phyloP scores from a whole-genome alignment of 2,888 invertebrate genomes.

The Nasonovia ribisnigri region DNA sequence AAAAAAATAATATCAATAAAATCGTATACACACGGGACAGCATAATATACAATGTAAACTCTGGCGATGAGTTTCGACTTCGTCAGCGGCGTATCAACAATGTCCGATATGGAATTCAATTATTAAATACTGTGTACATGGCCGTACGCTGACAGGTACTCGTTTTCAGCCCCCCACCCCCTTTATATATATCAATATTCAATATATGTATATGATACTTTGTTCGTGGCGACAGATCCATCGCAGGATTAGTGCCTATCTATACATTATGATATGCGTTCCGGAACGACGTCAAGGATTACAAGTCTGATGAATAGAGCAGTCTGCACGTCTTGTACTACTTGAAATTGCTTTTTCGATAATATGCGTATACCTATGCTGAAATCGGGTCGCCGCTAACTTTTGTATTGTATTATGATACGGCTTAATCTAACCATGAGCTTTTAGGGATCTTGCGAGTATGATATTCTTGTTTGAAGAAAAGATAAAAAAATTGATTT shows the following conservation, averaged over 20 bases:
- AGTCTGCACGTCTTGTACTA: background rate
- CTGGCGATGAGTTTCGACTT: conserved; percentile 27
- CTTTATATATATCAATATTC: background rate
- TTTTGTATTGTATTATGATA: background rate
- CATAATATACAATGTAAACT: background rate
- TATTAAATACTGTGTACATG: background rate
- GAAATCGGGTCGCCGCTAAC: background rate
- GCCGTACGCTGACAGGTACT: background rate
- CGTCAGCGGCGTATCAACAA: conserved; percentile 5
- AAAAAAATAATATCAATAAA: conserved; percentile 3
- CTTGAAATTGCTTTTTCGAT: conserved; percentile 30
- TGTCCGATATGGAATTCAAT: conserved; percentile 42
- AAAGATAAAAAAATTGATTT: background rate
- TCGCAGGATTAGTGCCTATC: conserved; percentile 4
- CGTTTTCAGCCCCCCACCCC: background rate
- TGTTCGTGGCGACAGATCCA: conserved; percentile 15
- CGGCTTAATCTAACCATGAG: background rate
- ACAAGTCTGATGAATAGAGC: conserved; percentile 6
- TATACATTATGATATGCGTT: background rate
- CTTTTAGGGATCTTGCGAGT: background rate
- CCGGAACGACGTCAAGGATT: conserved; percentile 31
- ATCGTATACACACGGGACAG: background rate
- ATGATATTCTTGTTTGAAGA: background rate
- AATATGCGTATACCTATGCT: background rate
- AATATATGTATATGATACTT: background rate